Conservation (phyloP, 2,888 invertebrate species). For the Stenurella melanura region DNA sequence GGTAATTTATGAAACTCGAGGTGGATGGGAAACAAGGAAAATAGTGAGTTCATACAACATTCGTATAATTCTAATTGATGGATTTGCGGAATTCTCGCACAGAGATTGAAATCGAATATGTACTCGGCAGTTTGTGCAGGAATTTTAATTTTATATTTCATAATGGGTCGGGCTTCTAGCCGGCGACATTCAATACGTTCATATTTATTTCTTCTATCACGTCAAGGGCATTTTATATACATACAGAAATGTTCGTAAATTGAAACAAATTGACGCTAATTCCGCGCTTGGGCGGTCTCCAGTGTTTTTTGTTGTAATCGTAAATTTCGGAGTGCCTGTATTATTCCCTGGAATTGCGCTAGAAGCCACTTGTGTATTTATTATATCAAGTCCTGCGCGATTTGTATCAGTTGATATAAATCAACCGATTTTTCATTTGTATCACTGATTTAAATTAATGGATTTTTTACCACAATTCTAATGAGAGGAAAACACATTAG, state of each 20-base stretch:
- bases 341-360: neutral
- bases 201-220: slow-evolving; percentile 30
- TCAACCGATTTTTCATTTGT: no score
- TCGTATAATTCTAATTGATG: neutral
- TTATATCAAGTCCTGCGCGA: no score
- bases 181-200: neutral
- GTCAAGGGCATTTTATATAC: slow-evolving; percentile 2
- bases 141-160: slow-evolving; percentile 1
- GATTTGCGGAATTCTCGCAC: neutral
- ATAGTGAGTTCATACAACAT: neutral
- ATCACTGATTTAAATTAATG: no score
- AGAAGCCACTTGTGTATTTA: neutral
- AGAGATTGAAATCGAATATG: neutral
- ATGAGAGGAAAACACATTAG: no score
- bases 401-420: no score
- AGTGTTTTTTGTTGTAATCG: neutral
- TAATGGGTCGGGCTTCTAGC: neutral
- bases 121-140: neutral
- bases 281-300: slow-evolving; percentile 47
- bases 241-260: slow-evolving; percentile 46
- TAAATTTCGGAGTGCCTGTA: neutral
- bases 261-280: slow-evolving; percentile 48
- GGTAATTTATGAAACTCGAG: neutral
- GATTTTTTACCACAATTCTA: no score
- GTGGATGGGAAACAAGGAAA: neutral